Evolutionary conservation across 2,888 invertebrate genomes (phyloP).

Genomic region (Diogma glabrata): DNA sequence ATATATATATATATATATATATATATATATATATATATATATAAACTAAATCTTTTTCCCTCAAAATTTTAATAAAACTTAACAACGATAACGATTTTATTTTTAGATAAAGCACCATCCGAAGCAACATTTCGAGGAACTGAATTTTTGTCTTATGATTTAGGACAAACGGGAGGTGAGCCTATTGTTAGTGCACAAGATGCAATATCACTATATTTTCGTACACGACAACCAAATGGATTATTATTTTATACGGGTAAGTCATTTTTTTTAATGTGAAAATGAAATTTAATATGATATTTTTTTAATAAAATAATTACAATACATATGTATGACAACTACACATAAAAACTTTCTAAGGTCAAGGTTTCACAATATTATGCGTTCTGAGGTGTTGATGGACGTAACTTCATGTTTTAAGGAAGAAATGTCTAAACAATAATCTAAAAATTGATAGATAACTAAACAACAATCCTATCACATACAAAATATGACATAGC

Average conservation of each 20-base stretch:
- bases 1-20: no score
- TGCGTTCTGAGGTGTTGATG: no score
- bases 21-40: no score
- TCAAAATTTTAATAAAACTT: background rate
- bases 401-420: no score
- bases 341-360: no score
- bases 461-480: no score
- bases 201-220: slow-evolving; percentile 81
- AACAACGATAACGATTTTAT: slow-evolving; percentile 11
- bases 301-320: background rate
- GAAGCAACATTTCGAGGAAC: slow-evolving; percentile 88
- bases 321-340: background rate
- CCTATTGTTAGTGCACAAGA: slow-evolving; percentile 86
- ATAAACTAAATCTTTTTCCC: background rate
- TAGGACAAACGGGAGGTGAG: slow-evolving; percentile 74
- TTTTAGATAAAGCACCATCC: slow-evolving; percentile 78
- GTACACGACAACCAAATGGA: slow-evolving; percentile 82
- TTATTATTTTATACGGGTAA: slow-evolving; percentile 86
- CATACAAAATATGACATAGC: no score
- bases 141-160: slow-evolving; percentile 84
- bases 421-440: no score
- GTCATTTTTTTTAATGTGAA: background rate
- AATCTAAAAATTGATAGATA: no score
- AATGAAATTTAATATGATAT: background rate
- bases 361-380: no score